phyloP scores from a whole-genome alignment of 2,888 invertebrate species.

The Bugulina stolonifera region DNA sequence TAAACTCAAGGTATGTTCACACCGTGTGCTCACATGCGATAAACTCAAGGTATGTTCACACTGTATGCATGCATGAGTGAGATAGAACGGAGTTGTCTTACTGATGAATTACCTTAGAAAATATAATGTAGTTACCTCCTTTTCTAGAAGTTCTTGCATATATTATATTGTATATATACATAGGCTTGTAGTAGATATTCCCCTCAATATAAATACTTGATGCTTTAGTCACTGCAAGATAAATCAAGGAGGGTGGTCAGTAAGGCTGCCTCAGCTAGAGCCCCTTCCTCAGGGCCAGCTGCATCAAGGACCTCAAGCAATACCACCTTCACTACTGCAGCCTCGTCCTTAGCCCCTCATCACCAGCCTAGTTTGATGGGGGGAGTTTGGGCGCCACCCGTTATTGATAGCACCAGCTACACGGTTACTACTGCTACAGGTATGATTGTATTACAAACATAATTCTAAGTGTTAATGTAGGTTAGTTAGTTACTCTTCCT shows the following conservation, averaged over 20 bases:
- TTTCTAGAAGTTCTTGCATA: too few relatives aligned
- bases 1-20: constrained; percentile 13
- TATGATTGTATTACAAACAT: not conserved
- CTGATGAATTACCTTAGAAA: too few relatives aligned
- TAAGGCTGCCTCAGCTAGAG: not conserved
- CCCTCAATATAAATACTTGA: too few relatives aligned
- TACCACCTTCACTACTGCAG: not conserved
- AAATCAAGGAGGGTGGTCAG: not conserved
- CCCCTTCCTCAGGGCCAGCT: not conserved
- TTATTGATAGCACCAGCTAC: constrained; percentile 2
- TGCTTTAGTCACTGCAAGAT: constrained; percentile 11
- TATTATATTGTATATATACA: too few relatives aligned
- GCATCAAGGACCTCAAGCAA: not conserved
- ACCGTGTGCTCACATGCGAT: too few relatives aligned
- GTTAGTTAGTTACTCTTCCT: not conserved
- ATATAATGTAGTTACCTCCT: too few relatives aligned
- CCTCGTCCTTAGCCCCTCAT: not conserved
- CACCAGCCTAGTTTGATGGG: not conserved
- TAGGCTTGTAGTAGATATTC: too few relatives aligned
- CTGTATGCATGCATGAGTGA: too few relatives aligned
- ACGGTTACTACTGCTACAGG: not conserved
- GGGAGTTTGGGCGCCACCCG: constrained; percentile 8
- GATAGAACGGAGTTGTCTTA: too few relatives aligned
- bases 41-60: constrained; percentile 18
- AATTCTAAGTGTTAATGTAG: not conserved